phyloP scores from a whole-genome alignment of 2,797 vertebrate genomes.

The Rhynchonycteris naso region DNA sequence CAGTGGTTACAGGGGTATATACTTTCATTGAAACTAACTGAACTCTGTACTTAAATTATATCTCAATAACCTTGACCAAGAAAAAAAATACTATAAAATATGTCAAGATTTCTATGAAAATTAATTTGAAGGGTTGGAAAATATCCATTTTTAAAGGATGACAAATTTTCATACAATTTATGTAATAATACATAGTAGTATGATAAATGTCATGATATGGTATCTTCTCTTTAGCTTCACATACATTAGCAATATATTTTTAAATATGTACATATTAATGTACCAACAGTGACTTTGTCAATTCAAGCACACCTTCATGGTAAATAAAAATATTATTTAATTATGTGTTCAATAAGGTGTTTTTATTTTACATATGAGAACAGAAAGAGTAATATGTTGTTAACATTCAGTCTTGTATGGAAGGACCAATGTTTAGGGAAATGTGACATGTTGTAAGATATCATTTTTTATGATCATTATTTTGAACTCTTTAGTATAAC shows the following conservation, averaged over 20 bases:
- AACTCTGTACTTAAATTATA: too few relatives aligned
- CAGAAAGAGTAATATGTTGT: neutral
- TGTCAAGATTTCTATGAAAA: neutral
- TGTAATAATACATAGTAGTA: neutral
- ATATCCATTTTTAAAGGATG: neutral
- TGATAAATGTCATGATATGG: neutral
- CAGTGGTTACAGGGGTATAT: too few relatives aligned
- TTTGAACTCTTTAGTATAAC: neutral
- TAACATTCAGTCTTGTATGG: neutral
- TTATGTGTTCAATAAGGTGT: neutral
- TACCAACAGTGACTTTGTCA: neutral
- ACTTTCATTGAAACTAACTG: too few relatives aligned
- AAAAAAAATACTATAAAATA: too few relatives aligned
- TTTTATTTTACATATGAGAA: neutral
- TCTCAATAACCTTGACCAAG: too few relatives aligned
- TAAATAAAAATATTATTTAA: neutral
- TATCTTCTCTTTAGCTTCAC: neutral
- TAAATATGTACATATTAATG: neutral
- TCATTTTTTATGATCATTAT: neutral
- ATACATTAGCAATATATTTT: neutral
- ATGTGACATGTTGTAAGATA: neutral
- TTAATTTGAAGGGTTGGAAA: neutral
- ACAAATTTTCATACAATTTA: neutral
- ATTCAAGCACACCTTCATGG: neutral
- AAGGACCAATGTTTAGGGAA: neutral